These are phyloP conservation scores for Diogma glabrata DNA, from an alignment of 2,888 invertebrate species.

Conservation along the genomic window DNA sequence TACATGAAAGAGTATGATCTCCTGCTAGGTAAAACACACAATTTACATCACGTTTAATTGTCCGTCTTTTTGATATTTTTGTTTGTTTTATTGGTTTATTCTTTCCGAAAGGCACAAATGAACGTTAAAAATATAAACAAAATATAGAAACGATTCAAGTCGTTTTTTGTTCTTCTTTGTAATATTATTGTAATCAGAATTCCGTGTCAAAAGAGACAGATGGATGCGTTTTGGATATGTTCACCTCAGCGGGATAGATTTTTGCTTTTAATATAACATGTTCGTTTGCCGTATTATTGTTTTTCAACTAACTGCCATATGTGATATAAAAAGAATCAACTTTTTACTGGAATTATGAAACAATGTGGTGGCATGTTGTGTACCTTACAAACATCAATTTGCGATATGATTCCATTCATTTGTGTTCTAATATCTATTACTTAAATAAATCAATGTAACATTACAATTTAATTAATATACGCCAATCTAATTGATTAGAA, in stretches of 20 bases:
- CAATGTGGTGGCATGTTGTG: no score
- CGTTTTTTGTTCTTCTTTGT: background rate
- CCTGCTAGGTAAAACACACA: constrained; percentile 10
- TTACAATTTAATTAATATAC: no score
- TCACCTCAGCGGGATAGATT: constrained; percentile 6
- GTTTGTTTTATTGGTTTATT: no score
- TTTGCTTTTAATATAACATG: constrained; percentile 1
- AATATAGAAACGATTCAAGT: background rate
- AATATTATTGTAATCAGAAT: constrained; percentile 6
- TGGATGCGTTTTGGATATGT: constrained; percentile 9
- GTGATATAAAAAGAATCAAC: constrained; percentile 5
- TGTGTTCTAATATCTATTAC: no score
- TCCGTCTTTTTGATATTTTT: constrained; percentile 1
- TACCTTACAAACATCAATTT: no score
- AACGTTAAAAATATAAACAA: constrained; percentile 6
- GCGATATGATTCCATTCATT: no score
- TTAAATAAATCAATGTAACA: no score
- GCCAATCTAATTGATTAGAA: no score
- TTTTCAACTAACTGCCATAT: constrained; percentile 3
- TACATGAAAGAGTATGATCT: constrained; percentile 6
- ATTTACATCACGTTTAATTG: constrained; percentile 10
- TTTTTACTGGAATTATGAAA: constrained; percentile 4
- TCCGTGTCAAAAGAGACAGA: constrained; percentile 8
- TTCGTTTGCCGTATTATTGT: no score
- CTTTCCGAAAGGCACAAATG: constrained; percentile 1